Conservation (phyloP, 2,888 invertebrate genomes). For the Morpho achilles region DNA sequence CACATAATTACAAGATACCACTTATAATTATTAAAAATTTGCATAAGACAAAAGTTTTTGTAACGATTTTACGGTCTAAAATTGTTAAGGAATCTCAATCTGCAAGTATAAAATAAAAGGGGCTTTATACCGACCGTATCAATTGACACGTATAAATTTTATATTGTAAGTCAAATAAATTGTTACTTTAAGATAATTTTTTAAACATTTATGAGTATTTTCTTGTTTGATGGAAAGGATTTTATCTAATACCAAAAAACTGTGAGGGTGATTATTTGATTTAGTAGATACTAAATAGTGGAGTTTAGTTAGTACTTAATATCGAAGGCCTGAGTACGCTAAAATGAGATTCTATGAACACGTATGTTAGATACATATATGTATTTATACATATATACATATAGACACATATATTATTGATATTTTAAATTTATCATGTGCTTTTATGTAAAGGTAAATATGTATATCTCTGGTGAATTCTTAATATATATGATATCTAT, state of each 20-base stretch:
- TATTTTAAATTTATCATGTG: not conserved
- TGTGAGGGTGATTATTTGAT: not conserved
- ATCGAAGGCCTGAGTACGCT: no score
- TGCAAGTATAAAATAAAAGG: not conserved
- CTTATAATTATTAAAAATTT: conserved; percentile 35
- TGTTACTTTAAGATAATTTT: conserved; percentile 6
- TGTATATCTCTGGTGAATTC: no score
- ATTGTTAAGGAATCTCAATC: not conserved
- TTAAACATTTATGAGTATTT: not conserved
- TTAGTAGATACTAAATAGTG: no score
- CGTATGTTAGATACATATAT: no score
- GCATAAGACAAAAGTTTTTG: conserved; percentile 37
- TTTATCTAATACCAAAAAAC: no score
- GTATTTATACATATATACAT: no score
- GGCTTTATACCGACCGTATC: conserved; percentile 6
- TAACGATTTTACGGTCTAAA: conserved; percentile 27
- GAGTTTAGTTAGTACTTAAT: no score
- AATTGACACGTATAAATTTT: conserved; percentile 8
- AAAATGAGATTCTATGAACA: no score
- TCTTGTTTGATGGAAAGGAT: not conserved
- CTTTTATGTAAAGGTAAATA: no score
- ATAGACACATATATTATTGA: no score
- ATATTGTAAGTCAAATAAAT: conserved; percentile 15
- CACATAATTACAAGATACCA: conserved; percentile 48
- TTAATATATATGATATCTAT: no score